These are phyloP conservation scores for Blera fallax DNA, from an alignment of 2,888 invertebrate genomes.

Conservation along the genomic window DNA sequence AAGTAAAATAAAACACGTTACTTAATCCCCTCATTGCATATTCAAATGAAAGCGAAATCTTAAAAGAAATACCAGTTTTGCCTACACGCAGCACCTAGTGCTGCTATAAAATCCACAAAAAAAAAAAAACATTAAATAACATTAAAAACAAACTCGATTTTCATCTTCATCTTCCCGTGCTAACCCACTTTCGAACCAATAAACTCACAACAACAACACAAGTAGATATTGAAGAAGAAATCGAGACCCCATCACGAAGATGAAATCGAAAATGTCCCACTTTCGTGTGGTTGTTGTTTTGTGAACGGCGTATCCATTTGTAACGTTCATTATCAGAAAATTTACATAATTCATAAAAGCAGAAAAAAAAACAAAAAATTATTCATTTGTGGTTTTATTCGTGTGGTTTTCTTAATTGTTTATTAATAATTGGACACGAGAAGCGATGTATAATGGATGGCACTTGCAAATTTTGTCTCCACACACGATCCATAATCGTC, in stretches of 20 bases:
- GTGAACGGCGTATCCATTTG: slow-evolving; percentile 19
- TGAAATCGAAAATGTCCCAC: slow-evolving; percentile 62
- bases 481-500: background rate
- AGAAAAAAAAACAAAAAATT: no score
- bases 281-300: slow-evolving; percentile 14
- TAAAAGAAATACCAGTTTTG: slow-evolving; percentile 44
- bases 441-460: background rate
- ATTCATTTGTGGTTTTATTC: background rate
- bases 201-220: background rate
- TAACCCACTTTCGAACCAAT: slow-evolving; percentile 62
- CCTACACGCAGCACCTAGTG: slow-evolving; percentile 21
- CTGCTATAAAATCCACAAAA: slow-evolving; percentile 30
- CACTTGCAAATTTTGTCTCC: background rate
- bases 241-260: slow-evolving; percentile 45
- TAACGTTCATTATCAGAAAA: slow-evolving; percentile 20
- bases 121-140: slow-evolving; percentile 42
- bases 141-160: slow-evolving; percentile 51
- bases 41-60: slow-evolving; percentile 68
- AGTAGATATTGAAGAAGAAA: slow-evolving; percentile 21
- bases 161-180: slow-evolving; percentile 44
- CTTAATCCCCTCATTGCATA: slow-evolving; percentile 64
- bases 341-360: slow-evolving; percentile 63
- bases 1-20: slow-evolving; percentile 41
- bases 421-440: background rate
- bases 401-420: background rate